Base-by-base conservation (phyloP, 1,140 invertebrate species). In the Sminthurides bifidus region DNA sequence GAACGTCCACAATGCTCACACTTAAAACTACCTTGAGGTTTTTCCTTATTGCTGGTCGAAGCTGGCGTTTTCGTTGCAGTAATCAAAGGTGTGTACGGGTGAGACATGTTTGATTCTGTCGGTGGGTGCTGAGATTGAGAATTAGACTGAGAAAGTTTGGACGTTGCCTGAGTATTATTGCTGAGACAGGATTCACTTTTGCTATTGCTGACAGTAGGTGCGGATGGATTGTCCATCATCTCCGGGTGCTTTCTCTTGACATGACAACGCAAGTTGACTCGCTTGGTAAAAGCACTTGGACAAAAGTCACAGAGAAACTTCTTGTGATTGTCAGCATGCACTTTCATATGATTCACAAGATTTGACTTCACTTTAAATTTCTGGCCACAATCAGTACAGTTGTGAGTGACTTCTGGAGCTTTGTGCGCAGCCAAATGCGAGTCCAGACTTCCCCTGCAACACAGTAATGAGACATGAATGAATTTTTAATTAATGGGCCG, bases 181-280 rank as follows among this genome's bases (percentile, higher is more conserved):
- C 40, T 57, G 50, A 44, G 17, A 27, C 15, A 33, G 37, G 40
- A 44, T 21, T 30, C 55, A 50, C 48, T 56, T 10, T 46, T 56
- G 17, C 48, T 46, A 41, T 50, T n/a, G n/a, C n/a, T n/a, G n/a
- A n/a, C n/a, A n/a, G n/a, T n/a, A n/a, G n/a, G n/a, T n/a, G n/a
- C 54, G 50, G 54, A 49, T 14, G 38, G 30, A 27, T 43, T 41
- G 14, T 41, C 48, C 27, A 48, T 49, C 35, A 43, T 24, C 14
- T 56, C 38, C 5, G 61, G 58, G 44, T 64, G 63, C 40, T 64
- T 64, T 26, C 63, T 52, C 38, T 64, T 64, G 10, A 52, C 52
- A 44, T 64, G 63, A 46, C 59, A 59, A 17, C 59, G 59, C 8
- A 61, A 35, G 37, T 64, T 64, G n/a, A 64, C 59, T 44, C 56